Percentiles rank a stretch among this genome's conserved stretches.
Evolutionary conservation across 92 coral and sea anemone species (phyloP).

Genomic region (Hydrozoanthus gracilis): DNA sequence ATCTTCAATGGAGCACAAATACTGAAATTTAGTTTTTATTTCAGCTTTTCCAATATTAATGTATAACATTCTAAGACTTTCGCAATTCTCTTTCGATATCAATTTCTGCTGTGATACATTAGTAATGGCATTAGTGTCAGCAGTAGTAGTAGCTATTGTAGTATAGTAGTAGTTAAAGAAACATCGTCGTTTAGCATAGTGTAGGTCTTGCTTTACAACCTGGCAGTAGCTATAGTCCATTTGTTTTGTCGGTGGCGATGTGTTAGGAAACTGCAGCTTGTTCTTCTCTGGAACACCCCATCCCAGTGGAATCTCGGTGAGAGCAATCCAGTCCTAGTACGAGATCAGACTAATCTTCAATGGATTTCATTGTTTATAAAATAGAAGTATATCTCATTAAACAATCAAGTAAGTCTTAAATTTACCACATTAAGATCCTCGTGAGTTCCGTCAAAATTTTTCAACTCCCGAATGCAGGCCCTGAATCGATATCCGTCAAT

Average conservation of each 20-base stretch:
- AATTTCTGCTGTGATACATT: too few species aligned
- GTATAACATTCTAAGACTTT: too few species aligned
- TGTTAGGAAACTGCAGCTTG: conserved; percentile 65
- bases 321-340: conserved; percentile 36
- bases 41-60: too few species aligned
- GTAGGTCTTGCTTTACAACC: conserved; percentile 17
- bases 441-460: conserved; percentile 35
- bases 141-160: background rate
- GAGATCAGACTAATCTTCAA: too few species aligned
- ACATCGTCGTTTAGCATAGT: background rate
- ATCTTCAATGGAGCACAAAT: too few species aligned
- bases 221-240: conserved; percentile 70
- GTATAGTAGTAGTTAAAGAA: background rate
- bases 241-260: conserved; percentile 58
- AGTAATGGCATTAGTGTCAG: too few species aligned
- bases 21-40: too few species aligned
- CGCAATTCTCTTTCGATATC: too few species aligned
- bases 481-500: conserved; percentile 23
- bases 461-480: conserved; percentile 46
- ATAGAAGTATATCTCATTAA: too few species aligned
- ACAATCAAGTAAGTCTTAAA: too few species aligned
- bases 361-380: too few species aligned
- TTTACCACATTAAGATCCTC: conserved; percentile 17
- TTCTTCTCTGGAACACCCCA: conserved; percentile 70
- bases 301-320: conserved; percentile 28